These are phyloP conservation scores for Parus major DNA, from an alignment of 2,113 vertebrate genomes.

Conservation along the genomic window DNA sequence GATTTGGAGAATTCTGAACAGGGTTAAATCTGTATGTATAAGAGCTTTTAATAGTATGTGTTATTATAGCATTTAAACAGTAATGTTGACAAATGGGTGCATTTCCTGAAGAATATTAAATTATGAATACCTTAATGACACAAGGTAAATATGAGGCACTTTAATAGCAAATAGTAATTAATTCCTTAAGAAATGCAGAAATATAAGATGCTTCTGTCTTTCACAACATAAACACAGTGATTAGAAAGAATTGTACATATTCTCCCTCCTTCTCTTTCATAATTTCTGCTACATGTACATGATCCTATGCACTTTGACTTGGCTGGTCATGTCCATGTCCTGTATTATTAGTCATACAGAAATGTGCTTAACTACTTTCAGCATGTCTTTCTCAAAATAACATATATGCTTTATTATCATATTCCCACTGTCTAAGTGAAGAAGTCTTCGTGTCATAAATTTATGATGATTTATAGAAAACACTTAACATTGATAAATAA, in stretches of 20 bases:
- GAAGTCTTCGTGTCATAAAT: neutral
- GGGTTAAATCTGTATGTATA: neutral
- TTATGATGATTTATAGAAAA: neutral
- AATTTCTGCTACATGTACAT: neutral
- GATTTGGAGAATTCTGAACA: neutral
- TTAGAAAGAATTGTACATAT: neutral
- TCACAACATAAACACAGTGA: neutral
- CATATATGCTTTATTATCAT: neutral
- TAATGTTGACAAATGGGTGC: neutral
- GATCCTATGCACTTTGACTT: neutral
- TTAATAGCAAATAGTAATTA: neutral
- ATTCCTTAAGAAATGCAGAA: neutral
- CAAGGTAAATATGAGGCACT: neutral
- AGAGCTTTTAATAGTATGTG: neutral
- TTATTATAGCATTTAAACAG: neutral
- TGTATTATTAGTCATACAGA: neutral
- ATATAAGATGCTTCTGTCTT: neutral
- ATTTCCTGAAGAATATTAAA: neutral
- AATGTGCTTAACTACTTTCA: neutral
- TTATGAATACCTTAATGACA: neutral
- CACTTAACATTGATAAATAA: neutral
- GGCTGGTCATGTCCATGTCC: neutral
- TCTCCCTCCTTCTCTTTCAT: neutral
- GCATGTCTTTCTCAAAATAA: neutral
- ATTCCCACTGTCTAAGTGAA: neutral